Evolutionary conservation across 1,140 invertebrate species (phyloP).

Genomic region (Drepana arcuata): DNA sequence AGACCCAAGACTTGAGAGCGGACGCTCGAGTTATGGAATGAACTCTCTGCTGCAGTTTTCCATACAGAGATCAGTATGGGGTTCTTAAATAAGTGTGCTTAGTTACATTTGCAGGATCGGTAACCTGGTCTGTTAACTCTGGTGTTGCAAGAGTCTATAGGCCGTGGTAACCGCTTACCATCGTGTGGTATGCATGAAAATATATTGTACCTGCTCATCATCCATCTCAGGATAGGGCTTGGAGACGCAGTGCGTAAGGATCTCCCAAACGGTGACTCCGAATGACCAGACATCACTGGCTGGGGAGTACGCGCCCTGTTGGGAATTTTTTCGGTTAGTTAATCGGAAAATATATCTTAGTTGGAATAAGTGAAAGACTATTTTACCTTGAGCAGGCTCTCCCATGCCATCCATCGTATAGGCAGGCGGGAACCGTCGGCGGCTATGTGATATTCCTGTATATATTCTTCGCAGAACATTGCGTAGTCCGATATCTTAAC

Average conservation of each 20-base stretch:
- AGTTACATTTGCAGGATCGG: too few relatives aligned
- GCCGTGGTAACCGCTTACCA: too few relatives aligned
- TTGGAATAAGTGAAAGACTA: slow-evolving; percentile 2
- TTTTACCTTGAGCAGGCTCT: slow-evolving; percentile 83
- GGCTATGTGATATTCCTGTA: slow-evolving; percentile 87
- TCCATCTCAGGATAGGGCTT: slow-evolving; percentile 82
- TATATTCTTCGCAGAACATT: slow-evolving; percentile 88
- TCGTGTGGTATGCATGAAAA: too few relatives aligned
- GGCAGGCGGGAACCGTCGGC: slow-evolving; percentile 86
- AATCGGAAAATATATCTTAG: too few relatives aligned
- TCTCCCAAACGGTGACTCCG: slow-evolving; percentile 85
- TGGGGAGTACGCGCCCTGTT: slow-evolving; percentile 81
- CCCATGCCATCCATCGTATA: slow-evolving; percentile 92
- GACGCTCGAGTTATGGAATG: too few relatives aligned
- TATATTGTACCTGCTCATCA: slow-evolving; percentile 78
- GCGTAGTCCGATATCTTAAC: slow-evolving; percentile 93
- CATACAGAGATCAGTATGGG: too few relatives aligned
- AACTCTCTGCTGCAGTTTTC: too few relatives aligned
- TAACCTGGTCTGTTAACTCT: too few relatives aligned
- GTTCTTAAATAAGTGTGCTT: too few relatives aligned
- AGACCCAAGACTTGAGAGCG: too few relatives aligned
- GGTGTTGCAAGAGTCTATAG: too few relatives aligned
- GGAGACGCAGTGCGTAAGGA: slow-evolving; percentile 81
- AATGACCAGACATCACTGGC: slow-evolving; percentile 87
- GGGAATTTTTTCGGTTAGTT: too few relatives aligned